Conservation (phyloP, 2,113 vertebrate species). For the Coracopsis vasa region DNA sequence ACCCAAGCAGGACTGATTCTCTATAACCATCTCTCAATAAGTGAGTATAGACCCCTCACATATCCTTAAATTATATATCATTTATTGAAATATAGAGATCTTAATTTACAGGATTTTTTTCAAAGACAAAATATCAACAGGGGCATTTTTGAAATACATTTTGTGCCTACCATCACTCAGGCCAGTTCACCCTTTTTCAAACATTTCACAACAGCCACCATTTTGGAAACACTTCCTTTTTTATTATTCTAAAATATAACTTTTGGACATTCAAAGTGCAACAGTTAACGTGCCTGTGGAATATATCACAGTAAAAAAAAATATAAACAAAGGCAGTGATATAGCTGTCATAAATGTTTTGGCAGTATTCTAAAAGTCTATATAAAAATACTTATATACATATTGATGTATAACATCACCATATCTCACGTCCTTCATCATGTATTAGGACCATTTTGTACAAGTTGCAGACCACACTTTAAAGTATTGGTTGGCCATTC, state of each 20-base stretch:
- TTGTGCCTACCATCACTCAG: conserved; percentile 56
- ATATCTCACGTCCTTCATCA: conserved; percentile 80
- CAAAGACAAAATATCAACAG: conserved; percentile 66
- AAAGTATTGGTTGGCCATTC: conserved; percentile 66
- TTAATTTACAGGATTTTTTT: conserved; percentile 77
- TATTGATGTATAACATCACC: conserved; percentile 92
- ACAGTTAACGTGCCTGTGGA: conserved; percentile 89
- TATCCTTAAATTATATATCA: conserved; percentile 79
- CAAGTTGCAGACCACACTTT: conserved; percentile 74
- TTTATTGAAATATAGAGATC: conserved; percentile 86
- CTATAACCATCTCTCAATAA: conserved; percentile 33
- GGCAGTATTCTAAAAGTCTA: conserved; percentile 83
- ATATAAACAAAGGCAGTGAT: conserved; percentile 91
- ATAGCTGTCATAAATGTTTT: conserved; percentile 89
- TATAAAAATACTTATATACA: conserved; percentile 86
- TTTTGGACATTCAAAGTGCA: conserved; percentile 94
- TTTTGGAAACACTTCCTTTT: conserved; percentile 76
- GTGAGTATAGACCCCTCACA: conserved; percentile 47
- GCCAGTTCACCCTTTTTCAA: conserved; percentile 68
- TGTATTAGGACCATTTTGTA: conserved; percentile 78
- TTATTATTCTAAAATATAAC: conserved; percentile 87
- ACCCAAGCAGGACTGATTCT: background rate
- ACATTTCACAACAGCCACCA: conserved; percentile 76
- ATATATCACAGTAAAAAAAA: conserved; percentile 89
- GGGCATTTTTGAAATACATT: conserved; percentile 77